These are phyloP conservation scores for Chauna torquata DNA, from an alignment of 2,113 vertebrate species.

Conservation along the genomic window DNA sequence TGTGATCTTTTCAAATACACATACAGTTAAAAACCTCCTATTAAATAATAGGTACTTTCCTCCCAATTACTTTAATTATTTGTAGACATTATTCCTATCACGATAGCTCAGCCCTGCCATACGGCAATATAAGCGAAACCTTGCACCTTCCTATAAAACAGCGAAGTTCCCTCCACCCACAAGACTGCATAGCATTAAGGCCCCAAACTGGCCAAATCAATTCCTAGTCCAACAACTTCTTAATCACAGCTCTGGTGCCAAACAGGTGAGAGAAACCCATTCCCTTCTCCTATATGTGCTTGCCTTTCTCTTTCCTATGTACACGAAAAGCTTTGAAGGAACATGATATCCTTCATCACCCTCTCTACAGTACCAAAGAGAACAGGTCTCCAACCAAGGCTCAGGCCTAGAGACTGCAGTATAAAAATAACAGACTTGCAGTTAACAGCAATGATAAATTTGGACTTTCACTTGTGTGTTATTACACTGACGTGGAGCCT, in stretches of 20 bases:
- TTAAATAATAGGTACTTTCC: not conserved
- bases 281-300: not conserved
- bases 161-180: not conserved
- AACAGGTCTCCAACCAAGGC: slow-evolving; percentile 27
- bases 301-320: not conserved
- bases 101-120: not conserved
- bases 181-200: not conserved
- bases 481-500: slow-evolving; percentile 19
- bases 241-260: not conserved
- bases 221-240: not conserved
- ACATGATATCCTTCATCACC: not conserved
- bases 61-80: not conserved
- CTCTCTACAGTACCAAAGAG: not conserved
- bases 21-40: not conserved
- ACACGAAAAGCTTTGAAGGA: not conserved
- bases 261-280: not conserved
- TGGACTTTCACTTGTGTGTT: not conserved
- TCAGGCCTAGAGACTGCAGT: not conserved
- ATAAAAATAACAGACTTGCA: slow-evolving; percentile 55
- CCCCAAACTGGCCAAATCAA: not conserved
- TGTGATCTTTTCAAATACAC: not conserved
- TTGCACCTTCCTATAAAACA: not conserved
- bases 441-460: slow-evolving; percentile 38
- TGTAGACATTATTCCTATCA: not conserved
- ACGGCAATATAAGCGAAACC: not conserved